phyloP scores from a whole-genome alignment of 2,888 invertebrate genomes.

The Pandemis corylana region DNA sequence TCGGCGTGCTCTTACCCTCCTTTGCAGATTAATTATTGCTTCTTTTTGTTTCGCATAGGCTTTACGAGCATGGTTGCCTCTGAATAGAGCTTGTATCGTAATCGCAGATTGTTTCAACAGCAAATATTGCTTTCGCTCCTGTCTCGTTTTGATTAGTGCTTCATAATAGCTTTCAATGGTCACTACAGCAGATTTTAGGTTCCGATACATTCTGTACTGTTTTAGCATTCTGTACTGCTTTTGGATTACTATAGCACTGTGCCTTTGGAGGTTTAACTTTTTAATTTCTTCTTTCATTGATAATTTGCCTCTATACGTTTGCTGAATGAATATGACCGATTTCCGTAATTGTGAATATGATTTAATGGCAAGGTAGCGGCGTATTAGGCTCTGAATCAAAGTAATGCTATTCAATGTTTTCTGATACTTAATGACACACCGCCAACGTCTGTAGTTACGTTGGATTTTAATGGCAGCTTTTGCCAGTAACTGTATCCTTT shows the following conservation, averaged over 20 bases:
- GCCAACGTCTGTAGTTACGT: constrained; percentile 65
- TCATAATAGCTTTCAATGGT: constrained; percentile 58
- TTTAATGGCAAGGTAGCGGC: constrained; percentile 60
- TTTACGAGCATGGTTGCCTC: constrained; percentile 70
- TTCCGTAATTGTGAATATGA: constrained; percentile 57
- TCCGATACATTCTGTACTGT: constrained; percentile 54
- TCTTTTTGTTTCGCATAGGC: constrained; percentile 62
- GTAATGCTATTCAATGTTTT: constrained; percentile 56
- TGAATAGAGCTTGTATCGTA: constrained; percentile 77
- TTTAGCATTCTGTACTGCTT: constrained; percentile 69
- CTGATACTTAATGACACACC: constrained; percentile 61
- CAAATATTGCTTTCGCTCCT: constrained; percentile 38
- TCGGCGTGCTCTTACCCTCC: constrained; percentile 74
- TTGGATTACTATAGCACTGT: constrained; percentile 70
- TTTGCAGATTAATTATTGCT: constrained; percentile 77
- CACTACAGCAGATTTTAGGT: constrained; percentile 60
- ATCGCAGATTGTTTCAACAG: constrained; percentile 59
- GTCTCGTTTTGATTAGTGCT: constrained; percentile 68
- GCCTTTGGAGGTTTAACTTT: constrained; percentile 52
- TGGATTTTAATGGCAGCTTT: constrained; percentile 66
- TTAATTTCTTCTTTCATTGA: constrained; percentile 67
- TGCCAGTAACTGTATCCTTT: constrained; percentile 55
- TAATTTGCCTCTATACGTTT: constrained; percentile 68
- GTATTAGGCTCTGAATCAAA: constrained; percentile 62
- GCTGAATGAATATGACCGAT: constrained; percentile 65